Conservation (phyloP, 2,888 invertebrate species). For the Drosophila parthenogenetica region DNA sequence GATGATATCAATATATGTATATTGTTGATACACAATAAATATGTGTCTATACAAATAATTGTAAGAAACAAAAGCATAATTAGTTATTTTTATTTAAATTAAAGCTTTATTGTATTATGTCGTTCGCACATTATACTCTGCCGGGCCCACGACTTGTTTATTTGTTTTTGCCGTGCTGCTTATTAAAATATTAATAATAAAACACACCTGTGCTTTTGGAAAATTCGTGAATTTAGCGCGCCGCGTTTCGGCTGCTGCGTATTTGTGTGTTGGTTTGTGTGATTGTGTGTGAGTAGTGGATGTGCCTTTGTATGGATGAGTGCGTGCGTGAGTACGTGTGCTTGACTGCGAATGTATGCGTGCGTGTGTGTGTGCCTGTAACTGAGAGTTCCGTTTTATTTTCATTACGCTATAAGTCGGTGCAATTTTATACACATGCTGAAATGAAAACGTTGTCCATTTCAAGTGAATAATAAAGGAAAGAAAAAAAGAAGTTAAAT, state of each 20-base stretch:
- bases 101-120: not conserved
- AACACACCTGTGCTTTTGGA: conserved; percentile 40
- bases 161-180: conserved; percentile 38
- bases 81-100: not conserved
- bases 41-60: conserved; percentile 40
- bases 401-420: conserved; percentile 11
- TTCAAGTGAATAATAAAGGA: conserved; percentile 57
- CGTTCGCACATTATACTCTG: conserved; percentile 9
- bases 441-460: conserved; percentile 37
- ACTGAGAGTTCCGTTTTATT: conserved; percentile 48
- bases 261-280: conserved; percentile 15
- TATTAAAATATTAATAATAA: conserved; percentile 33
- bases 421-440: conserved; percentile 42
- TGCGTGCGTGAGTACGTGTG: conserved; percentile 30
- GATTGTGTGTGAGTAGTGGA: conserved; percentile 7
- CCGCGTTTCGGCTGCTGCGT: conserved; percentile 31
- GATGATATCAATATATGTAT: conserved; percentile 35
- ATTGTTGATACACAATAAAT: conserved; percentile 44
- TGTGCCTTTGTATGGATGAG: conserved; percentile 17
- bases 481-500: conserved; percentile 16
- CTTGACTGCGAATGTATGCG: conserved; percentile 20
- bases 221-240: conserved; percentile 48
- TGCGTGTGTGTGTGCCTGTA: conserved; percentile 24
- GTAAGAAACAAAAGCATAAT: conserved; percentile 43
- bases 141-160: conserved; percentile 25